Base-by-base conservation (phyloP, 2,888 invertebrate species). In the Iphiclides podalirius region DNA sequence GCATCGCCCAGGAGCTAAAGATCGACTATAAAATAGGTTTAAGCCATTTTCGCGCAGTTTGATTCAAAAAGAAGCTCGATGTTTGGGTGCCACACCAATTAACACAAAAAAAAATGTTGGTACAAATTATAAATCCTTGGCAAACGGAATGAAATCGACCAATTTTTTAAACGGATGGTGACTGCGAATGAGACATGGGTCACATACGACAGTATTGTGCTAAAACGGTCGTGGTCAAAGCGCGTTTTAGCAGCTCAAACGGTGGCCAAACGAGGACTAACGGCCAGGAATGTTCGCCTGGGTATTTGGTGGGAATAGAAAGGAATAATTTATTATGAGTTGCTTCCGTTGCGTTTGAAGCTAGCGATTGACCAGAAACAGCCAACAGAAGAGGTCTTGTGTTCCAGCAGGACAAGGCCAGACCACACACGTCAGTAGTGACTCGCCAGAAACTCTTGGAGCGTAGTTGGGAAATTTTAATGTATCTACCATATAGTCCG, bases 401-500 rank as follows among this genome's bases (percentile, higher is more conserved):
- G 16, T 42, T 31, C 4, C 41, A 33, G 12, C 41, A 16, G 31
- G 41, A 42, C 33, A 42, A 42, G 11, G 33, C 41, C 33, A 31
- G 31, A 12, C 33, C 9, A 40, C 23, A 39, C 20, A 39, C 23
- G 14, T 39, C 39, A 23, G 9, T 26, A 39, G 23, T 26, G 39
- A 39, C 39, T 39, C 23, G 40, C 16, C 28, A n/a, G 40, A 40
- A 40, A 40, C n/a, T 31, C 14, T 4, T n/a, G 40, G 11, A 16
- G 28, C 28, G 14, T 35, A 14, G 35, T 14, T 40, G 9, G 28
- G 34, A 34, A 17, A 33, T 17, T 33, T 33, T 42, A 23, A 17
- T 31, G 33, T 33, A 42, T 33, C 33, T 12, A 42, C 13, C 33
- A 31, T 13, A 33, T 14, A 49, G 26, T 36, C 39, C 28, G 31